Percentiles rank a stretch among this genome's conserved stretches.
These are phyloP conservation scores for Zaprionus capensis DNA, from an alignment of 1,140 invertebrate species.

Conservation along the genomic window DNA sequence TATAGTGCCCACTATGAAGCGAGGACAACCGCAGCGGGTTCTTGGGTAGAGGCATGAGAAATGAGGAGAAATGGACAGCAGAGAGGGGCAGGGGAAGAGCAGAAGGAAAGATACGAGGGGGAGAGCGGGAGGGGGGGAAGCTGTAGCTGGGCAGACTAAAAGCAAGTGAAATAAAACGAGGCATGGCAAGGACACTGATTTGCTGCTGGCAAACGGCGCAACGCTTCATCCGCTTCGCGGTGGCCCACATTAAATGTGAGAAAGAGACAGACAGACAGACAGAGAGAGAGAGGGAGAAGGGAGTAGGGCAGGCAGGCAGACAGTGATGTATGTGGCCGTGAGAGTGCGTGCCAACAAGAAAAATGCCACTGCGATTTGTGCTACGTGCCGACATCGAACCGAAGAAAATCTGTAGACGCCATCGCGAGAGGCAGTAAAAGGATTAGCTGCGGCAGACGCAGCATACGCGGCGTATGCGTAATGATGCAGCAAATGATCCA, in stretches of 20 bases:
- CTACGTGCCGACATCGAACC: constrained; percentile 56
- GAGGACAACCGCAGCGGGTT: constrained; percentile 9
- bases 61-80: neutral
- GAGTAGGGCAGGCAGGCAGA: constrained; percentile 30
- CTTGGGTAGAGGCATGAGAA: neutral
- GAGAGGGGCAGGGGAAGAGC: too few relatives aligned
- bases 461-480: constrained; percentile 64
- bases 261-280: constrained; percentile 25
- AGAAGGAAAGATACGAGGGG: too few relatives aligned
- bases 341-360: constrained; percentile 47
- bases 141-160: constrained; percentile 13
- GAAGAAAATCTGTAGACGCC: constrained; percentile 29
- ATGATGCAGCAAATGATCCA: constrained; percentile 78
- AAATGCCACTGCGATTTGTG: constrained; percentile 57
- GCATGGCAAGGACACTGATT: constrained; percentile 55
- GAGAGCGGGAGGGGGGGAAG: too few relatives aligned
- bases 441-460: constrained; percentile 50
- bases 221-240: constrained; percentile 60
- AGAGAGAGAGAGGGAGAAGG: constrained; percentile 2
- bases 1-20: constrained; percentile 66
- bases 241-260: constrained; percentile 70
- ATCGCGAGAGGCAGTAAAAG: constrained; percentile 42
- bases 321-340: constrained; percentile 66
- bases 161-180: constrained; percentile 56
- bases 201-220: constrained; percentile 41